A percentile compares a stretch with the other conserved stretches of the same genome.
phyloP scores from a whole-genome alignment of 2,797 vertebrate species.

The Apodemus agrarius region DNA sequence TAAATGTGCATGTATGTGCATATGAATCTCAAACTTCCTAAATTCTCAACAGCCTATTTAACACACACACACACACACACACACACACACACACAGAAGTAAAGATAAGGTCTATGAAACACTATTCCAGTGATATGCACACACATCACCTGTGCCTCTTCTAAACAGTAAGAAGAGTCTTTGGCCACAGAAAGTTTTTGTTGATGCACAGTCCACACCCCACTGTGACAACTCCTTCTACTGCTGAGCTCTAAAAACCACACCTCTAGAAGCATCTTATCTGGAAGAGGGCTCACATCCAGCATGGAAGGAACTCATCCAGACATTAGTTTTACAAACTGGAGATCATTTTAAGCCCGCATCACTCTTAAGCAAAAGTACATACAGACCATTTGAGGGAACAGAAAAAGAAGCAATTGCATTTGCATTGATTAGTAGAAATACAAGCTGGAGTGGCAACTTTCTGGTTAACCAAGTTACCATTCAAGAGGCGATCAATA shows the following conservation, averaged over 20 bases:
- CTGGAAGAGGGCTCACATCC: background rate
- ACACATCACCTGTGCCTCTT: background rate
- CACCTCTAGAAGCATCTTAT: rapidly evolving
- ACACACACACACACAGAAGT: no score
- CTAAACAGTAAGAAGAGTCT: rapidly evolving
- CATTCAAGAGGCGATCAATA: background rate
- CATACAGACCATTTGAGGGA: background rate
- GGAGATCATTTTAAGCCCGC: background rate
- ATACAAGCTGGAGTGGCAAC: background rate
- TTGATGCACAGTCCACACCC: rapidly evolving
- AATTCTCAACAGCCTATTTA: background rate
- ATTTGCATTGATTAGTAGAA: background rate
- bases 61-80: background rate
- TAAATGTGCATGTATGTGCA: background rate
- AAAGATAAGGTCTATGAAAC: background rate
- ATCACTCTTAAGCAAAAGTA: background rate
- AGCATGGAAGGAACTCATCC: background rate
- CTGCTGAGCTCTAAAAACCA: background rate
- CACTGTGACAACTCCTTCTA: rapidly evolving
- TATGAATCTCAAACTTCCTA: background rate
- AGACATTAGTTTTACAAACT: background rate
- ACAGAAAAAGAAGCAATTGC: background rate
- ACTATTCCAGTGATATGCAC: no score
- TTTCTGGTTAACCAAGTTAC: background rate
- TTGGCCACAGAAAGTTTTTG: background rate